phyloP scores from a whole-genome alignment of 2,797 vertebrate genomes.

The Calcarius lapponicus region DNA sequence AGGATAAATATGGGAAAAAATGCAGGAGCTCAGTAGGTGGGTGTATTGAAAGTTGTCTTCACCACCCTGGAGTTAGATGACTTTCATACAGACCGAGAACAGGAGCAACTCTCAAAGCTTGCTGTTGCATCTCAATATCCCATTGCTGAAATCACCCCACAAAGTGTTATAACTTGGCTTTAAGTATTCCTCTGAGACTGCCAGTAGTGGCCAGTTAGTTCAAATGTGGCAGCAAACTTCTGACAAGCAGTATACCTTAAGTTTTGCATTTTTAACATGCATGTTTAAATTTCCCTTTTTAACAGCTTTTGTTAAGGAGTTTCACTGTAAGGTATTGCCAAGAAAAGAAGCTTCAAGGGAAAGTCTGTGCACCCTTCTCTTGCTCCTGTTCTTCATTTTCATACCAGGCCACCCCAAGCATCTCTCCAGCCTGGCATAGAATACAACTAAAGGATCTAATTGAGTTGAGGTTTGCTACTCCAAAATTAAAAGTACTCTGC shows the following conservation, averaged over 20 bases:
- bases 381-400: background rate
- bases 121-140: background rate
- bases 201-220: background rate
- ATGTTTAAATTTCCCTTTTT: background rate
- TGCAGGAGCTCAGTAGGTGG: background rate
- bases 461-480: background rate
- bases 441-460: background rate
- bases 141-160: background rate
- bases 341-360: background rate
- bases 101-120: background rate
- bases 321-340: background rate
- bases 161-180: background rate
- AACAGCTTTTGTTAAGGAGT: background rate
- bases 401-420: background rate
- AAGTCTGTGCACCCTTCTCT: background rate
- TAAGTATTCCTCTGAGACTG: background rate
- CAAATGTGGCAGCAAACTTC: background rate
- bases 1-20: background rate
- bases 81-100: background rate
- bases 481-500: background rate
- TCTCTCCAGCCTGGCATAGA: background rate
- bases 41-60: background rate
- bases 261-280: background rate
- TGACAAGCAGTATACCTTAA: background rate
- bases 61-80: background rate